These are phyloP conservation scores for Kryphioiulus occultus DNA, from an alignment of 2,888 invertebrate species.

Conservation along the genomic window DNA sequence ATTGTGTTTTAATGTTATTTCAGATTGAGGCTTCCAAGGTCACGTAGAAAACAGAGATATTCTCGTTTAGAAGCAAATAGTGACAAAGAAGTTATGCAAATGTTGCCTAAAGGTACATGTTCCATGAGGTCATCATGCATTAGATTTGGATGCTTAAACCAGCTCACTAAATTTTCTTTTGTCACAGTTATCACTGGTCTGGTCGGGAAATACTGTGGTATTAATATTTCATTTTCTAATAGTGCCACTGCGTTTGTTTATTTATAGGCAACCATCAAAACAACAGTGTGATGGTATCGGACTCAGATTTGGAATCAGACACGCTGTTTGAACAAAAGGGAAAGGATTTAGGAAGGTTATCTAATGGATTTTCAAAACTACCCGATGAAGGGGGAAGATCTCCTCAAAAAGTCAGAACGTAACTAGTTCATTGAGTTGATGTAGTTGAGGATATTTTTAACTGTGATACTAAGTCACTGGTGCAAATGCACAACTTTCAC, in stretches of 20 bases:
- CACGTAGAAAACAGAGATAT: slow-evolving; percentile 60
- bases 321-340: slow-evolving; percentile 52
- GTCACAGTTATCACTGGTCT: no score
- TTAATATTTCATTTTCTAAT: not conserved
- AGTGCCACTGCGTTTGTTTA: not conserved
- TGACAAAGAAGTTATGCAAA: slow-evolving; percentile 56
- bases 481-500: slow-evolving; percentile 6
- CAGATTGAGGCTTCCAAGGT: slow-evolving; percentile 56
- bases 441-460: not conserved
- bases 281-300: slow-evolving; percentile 54
- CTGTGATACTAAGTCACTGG: slow-evolving; percentile 44
- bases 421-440: not conserved
- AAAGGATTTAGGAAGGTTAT: not conserved
- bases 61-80: slow-evolving; percentile 58
- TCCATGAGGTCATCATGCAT: not conserved
- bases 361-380: slow-evolving; percentile 47
- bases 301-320: slow-evolving; percentile 54
- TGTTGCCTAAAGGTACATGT: slow-evolving; percentile 50
- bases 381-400: slow-evolving; percentile 43
- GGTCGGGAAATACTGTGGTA: no score
- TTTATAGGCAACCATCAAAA: slow-evolving; percentile 35
- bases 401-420: slow-evolving; percentile 50
- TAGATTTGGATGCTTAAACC: no score
- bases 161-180: no score
- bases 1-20: not conserved